A percentile compares a stretch with the other conserved stretches of the same genome.
These are phyloP conservation scores for Acanthochromis polyacanthus DNA, from an alignment of 2,113 vertebrate species.

Conservation along the genomic window DNA sequence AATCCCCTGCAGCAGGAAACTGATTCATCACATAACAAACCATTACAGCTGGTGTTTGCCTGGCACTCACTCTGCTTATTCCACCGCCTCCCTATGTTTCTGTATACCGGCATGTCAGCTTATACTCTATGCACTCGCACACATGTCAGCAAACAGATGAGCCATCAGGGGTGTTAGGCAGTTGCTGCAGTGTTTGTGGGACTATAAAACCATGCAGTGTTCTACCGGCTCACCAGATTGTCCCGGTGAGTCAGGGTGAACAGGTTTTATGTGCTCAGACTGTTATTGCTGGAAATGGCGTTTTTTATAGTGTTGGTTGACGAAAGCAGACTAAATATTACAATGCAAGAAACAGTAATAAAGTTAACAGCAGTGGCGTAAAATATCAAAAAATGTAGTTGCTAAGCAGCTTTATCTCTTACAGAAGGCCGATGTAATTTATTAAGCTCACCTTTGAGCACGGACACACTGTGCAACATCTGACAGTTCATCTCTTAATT, in stretches of 20 bases:
- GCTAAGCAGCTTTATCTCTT: too few species aligned
- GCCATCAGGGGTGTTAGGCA: conserved; percentile 14
- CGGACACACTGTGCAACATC: neutral
- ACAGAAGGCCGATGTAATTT: neutral
- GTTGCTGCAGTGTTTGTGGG: conserved; percentile 23
- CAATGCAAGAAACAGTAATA: neutral
- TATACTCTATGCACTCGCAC: conserved; percentile 14
- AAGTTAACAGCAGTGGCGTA: neutral
- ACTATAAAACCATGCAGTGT: conserved; percentile 25
- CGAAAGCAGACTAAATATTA: neutral
- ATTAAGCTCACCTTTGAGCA: neutral
- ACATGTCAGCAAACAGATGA: conserved; percentile 46
- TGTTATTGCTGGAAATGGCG: neutral
- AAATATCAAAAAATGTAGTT: neutral
- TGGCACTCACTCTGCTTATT: conserved; percentile 36
- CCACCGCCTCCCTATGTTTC: conserved; percentile 44
- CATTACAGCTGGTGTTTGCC: conserved; percentile 54
- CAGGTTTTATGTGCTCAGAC: conserved; percentile 9
- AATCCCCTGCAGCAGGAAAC: conserved; percentile 7
- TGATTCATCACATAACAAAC: conserved; percentile 20
- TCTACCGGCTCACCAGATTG: conserved; percentile 32
- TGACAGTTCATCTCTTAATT: neutral
- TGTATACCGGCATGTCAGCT: conserved; percentile 36
- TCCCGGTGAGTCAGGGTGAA: neutral
- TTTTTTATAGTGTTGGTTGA: neutral